A percentile compares a stretch with the other conserved stretches of the same genome.
Conservation (phyloP, 2,113 vertebrate species). For the Paratilapia polleni region DNA sequence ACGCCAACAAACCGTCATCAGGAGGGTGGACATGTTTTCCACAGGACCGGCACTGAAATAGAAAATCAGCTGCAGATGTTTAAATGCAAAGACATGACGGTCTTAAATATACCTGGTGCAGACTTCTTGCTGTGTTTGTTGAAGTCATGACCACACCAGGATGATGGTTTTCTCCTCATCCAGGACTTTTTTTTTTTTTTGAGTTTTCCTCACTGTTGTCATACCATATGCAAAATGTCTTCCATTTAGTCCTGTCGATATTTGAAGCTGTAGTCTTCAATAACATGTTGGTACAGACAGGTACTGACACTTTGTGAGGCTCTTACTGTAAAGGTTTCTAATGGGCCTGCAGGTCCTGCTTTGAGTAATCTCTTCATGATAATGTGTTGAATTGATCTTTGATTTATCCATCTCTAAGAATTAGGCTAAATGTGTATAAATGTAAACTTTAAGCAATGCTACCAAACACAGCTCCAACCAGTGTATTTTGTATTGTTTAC, state of each 20-base stretch:
- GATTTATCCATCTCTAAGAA: not conserved
- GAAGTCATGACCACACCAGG: not conserved
- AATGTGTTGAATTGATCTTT: not conserved
- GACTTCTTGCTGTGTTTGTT: not conserved
- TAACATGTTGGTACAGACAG: not conserved
- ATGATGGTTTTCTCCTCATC: not conserved
- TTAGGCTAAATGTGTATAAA: not conserved
- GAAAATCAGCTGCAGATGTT: not conserved
- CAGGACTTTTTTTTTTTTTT: not conserved
- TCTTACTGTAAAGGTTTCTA: not conserved
- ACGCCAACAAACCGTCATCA: constrained; percentile 13
- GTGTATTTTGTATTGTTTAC: constrained; percentile 17
- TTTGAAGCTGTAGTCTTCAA: not conserved
- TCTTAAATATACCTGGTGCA: not conserved
- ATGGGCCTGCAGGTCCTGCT: not conserved
- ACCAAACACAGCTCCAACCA: not conserved
- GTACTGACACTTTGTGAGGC: not conserved
- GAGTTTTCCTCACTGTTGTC: not conserved
- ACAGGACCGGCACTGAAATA: not conserved
- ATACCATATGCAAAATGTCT: not conserved
- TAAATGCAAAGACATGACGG: not conserved
- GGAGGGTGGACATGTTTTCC: not conserved
- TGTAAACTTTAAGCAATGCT: not conserved
- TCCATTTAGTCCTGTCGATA: not conserved
- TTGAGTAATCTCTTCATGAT: not conserved